Percentiles rank a stretch among this genome's conserved stretches.
Conservation (phyloP, 2,797 vertebrate species). For the Macropus fuliginosus region DNA sequence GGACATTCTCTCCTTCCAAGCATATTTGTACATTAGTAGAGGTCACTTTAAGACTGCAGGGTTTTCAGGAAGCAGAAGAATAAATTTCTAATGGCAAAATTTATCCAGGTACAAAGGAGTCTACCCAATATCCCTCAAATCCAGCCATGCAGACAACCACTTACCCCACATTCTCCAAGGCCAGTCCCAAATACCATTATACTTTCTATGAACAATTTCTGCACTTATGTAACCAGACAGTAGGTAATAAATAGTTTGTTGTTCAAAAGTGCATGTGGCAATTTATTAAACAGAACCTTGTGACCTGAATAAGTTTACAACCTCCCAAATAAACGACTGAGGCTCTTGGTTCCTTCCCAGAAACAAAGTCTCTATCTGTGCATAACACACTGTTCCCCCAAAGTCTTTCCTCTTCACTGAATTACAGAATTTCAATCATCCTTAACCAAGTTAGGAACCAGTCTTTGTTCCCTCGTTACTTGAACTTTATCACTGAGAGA, state of each 20-base stretch:
- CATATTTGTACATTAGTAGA: not conserved
- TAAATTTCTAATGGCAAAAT: not conserved
- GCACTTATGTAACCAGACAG: not conserved
- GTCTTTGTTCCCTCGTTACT: not conserved
- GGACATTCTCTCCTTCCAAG: not conserved
- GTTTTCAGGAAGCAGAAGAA: not conserved
- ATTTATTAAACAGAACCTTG: not conserved
- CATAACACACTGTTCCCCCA: not conserved
- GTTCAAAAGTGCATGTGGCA: not conserved
- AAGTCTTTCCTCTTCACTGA: conserved; percentile 44
- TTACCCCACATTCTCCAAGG: not conserved
- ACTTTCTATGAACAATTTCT: conserved; percentile 2
- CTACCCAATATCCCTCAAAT: not conserved
- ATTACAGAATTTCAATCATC: conserved; percentile 20
- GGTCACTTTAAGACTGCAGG: conserved; percentile 11
- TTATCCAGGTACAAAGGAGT: not conserved
- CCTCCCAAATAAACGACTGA: not conserved
- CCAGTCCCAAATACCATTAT: not conserved
- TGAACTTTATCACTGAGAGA: conserved; percentile 11
- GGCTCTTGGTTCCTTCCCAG: conserved; percentile 1
- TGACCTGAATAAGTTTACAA: not conserved
- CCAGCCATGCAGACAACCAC: not conserved
- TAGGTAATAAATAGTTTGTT: conserved; percentile 20
- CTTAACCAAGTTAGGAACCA: conserved; percentile 13
- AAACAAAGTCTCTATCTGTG: not conserved